Evolutionary conservation across 1,140 invertebrate species (phyloP).

Genomic region (Zaprionus africanus): DNA sequence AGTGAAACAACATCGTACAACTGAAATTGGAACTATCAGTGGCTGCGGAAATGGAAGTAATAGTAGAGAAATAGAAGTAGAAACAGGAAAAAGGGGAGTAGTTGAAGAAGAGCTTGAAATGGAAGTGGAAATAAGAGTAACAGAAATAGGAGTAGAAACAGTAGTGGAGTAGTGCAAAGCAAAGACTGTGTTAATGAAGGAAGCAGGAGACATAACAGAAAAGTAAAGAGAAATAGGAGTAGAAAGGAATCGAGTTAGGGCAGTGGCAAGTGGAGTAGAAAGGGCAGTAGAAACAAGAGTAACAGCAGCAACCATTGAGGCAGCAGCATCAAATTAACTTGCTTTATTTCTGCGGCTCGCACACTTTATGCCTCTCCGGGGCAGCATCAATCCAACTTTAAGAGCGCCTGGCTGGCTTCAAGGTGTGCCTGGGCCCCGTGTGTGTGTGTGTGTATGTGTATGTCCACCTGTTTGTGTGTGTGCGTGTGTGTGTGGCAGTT

Average conservation of each 20-base stretch:
- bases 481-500: constrained; percentile 14
- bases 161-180: neutral
- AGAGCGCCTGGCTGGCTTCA: constrained; percentile 9
- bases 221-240: neutral
- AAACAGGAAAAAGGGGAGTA: neutral
- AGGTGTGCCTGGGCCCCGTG: neutral
- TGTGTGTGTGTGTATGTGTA: neutral
- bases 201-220: neutral
- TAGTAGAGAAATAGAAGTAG: neutral
- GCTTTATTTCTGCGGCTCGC: constrained; percentile 21
- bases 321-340: constrained; percentile 30
- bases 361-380: constrained; percentile 33
- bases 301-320: neutral
- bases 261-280: neutral
- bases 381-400: constrained; percentile 47
- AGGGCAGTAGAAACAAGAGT: neutral
- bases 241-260: neutral
- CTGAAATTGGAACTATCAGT: too few species aligned
- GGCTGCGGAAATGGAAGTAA: neutral
- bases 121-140: neutral
- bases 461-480: constrained; percentile 9
- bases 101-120: neutral
- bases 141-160: neutral
- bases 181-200: neutral
- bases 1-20: too few species aligned